phyloP scores from a whole-genome alignment of 1,140 invertebrate genomes.

The Colletes latitarsis region DNA sequence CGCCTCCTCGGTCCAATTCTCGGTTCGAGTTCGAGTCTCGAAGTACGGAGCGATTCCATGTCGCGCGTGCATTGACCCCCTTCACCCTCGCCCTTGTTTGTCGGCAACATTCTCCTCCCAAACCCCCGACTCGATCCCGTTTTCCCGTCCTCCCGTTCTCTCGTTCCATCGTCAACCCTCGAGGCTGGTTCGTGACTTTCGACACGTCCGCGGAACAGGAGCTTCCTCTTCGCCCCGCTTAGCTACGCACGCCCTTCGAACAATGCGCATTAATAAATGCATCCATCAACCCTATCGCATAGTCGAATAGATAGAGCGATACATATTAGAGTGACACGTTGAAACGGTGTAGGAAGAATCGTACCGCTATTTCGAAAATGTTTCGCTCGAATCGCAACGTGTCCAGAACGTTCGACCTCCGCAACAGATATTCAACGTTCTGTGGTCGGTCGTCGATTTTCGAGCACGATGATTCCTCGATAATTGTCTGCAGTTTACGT shows the following conservation, averaged over 20 bases:
- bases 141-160: background rate
- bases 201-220: background rate
- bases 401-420: no score
- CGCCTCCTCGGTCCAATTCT: conserved; percentile 3
- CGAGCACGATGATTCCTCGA: no score
- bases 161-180: conserved; percentile 21
- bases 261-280: conserved; percentile 39
- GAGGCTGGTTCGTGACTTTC: background rate
- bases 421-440: no score
- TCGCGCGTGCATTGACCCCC: conserved; percentile 37
- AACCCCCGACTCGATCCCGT: conserved; percentile 18
- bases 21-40: conserved; percentile 25
- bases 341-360: no score
- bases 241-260: conserved; percentile 5
- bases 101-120: conserved; percentile 34
- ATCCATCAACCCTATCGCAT: no score
- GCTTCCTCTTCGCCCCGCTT: no score
- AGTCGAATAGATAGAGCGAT: no score
- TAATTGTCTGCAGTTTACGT: no score
- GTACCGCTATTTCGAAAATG: no score
- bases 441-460: no score
- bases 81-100: conserved; percentile 28
- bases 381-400: no score
- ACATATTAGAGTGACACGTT: no score
- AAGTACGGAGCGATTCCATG: conserved; percentile 13